Base-by-base conservation (phyloP, 2,888 invertebrate genomes). In the Epinotia nisella region DNA sequence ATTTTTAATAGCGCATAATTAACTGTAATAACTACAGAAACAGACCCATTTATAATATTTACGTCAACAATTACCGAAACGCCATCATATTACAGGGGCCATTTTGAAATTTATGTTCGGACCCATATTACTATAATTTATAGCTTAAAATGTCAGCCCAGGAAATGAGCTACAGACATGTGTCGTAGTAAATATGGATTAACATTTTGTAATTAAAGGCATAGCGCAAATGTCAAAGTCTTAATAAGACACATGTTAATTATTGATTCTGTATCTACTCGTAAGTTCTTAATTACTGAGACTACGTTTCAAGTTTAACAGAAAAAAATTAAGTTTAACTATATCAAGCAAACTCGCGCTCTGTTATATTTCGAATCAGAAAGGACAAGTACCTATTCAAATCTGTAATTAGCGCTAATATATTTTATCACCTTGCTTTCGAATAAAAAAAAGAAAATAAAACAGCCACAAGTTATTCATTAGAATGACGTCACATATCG, bases 91-190 rank as follows among this genome's bases (percentile, higher is more conserved):
- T 73, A 59, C 62, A 62, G 73, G 58, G 17, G 72, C 61, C 62
- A 59, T 73, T 51, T 61, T 61, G 45, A 55, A 73, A 73, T 69
- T 73, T 73, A 73, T 73, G 73, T 62, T 41, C 58, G 39, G 62
- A 58, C 69, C 73, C 73, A 59, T 64, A 73, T 73, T 73, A 73
- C 56, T 73, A 73, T 73, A 73, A 73, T 73, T 73, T 73, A 73
- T 69, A 15, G 68, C 58, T 64, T 59, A 69, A 64, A 73, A 69
- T 64, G 68, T 53, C 73, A 73, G 55, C 62, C 58, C 73, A 73
- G 73, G 73, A 69, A 69, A 73, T 64, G 73, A 58, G 64, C 29
- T 68, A 68, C 73, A 64, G 62, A 73, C 69, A 64, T 58, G 58
- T 73, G 73, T 62, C 51, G 67, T 49, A 41, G 41, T 73, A 68